These are phyloP conservation scores for Apeira syringaria DNA, from an alignment of 2,888 invertebrate species.

Conservation along the genomic window DNA sequence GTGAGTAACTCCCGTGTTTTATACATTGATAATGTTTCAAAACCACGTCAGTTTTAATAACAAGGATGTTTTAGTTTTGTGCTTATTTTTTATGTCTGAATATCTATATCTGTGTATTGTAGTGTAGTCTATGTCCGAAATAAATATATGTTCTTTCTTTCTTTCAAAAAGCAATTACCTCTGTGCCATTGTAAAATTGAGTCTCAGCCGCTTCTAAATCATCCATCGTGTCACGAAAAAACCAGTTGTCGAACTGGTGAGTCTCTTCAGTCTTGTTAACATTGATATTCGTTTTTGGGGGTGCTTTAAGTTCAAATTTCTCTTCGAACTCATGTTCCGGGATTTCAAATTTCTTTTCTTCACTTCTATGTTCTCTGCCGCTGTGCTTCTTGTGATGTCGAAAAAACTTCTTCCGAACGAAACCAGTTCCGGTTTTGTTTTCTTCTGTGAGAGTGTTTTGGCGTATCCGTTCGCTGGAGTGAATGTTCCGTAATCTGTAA, in stretches of 20 bases:
- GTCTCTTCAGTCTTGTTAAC: conserved; percentile 34
- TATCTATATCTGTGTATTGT: no score
- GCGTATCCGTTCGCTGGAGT: conserved; percentile 55
- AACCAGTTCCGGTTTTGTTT: conserved; percentile 39
- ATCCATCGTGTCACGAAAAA: conserved; percentile 66
- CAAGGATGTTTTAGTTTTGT: no score
- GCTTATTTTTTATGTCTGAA: no score
- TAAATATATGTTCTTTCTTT: no score
- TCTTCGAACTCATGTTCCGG: conserved; percentile 86
- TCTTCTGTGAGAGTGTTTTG: conserved; percentile 53
- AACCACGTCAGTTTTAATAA: no score
- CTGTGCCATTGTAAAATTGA: conserved; percentile 49
- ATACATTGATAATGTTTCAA: no score
- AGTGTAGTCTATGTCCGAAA: no score
- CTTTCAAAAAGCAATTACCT: no score
- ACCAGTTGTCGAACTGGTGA: conserved; percentile 64
- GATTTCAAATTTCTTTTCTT: conserved; percentile 58
- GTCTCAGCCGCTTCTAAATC: conserved; percentile 71
- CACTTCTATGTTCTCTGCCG: conserved; percentile 42
- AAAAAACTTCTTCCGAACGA: conserved; percentile 64
- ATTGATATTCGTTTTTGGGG: conserved; percentile 48
- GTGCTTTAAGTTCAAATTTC: conserved; percentile 80
- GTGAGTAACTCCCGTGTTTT: no score
- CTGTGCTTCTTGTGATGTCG: conserved; percentile 67
- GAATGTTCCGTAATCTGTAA: conserved; percentile 66